Evolutionary conservation across 2,113 vertebrate species (phyloP), one percentile per base, ranked within the genome.

Genomic region (Rhea americana): DNA sequence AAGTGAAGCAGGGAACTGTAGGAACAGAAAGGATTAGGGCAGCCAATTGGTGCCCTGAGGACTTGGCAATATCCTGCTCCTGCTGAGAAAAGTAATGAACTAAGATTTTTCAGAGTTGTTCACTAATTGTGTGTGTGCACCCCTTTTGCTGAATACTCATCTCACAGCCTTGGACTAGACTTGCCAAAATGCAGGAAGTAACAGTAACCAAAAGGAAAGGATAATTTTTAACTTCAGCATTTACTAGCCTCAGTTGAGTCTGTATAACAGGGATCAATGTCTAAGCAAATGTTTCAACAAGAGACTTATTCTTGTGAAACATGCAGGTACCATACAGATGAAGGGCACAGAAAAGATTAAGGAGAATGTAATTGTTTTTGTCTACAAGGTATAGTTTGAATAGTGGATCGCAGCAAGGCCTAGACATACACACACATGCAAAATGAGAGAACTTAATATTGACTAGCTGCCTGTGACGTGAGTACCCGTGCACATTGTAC

Each of bases 21-120:
- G 90, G 91, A 95, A 94, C 91, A 82, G 71, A 73, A 87, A 93
- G 89, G 90, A 93, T 85, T 77, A 83, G 67, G 85, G n/a, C 59
- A 77, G 75, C 37, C 87, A 73, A 3, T 45, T 93, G 67, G 48
- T 94, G 90, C 85, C 93, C 87, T 32, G 82, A 73, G 87, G 90
- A 93, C 41, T 26, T 94, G 93, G 90, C 85, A 87, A 35, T 37
- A n/a, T 68, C 75, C 85, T 73, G 53, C 28, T 35, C 47, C 45
- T 35, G 48, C 67, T 50, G 59, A 82, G 79, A 63, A 8, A 85
- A 90, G 85, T 12, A 73, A 82, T 0, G 15, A 89, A 53, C 17
- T 3, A 2, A 65, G 82, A 76, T 58, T 37, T 65, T 55, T 85
- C 62, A 70, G 53, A n/a, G 43, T 13, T 82, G 37, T 48, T 90